Conservation (phyloP, 2,888 invertebrate species). For the Cosmia pyralina region DNA sequence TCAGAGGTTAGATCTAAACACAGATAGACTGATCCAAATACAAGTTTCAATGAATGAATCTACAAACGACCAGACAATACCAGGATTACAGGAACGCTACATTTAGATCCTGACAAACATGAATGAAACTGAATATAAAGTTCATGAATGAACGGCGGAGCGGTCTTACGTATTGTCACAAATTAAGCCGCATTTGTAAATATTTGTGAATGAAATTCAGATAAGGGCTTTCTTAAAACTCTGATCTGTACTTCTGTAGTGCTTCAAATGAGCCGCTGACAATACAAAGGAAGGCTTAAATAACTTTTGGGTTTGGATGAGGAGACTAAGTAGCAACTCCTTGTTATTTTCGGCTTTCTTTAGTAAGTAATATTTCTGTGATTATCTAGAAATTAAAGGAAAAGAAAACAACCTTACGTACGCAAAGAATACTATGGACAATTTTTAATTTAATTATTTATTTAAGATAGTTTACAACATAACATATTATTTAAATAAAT, state of each 20-base stretch:
- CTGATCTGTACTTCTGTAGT: conserved; percentile 24
- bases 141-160: conserved; percentile 64
- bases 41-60: conserved; percentile 71
- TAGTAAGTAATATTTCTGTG: conserved; percentile 17
- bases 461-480: too few relatives aligned
- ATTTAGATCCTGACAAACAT: conserved; percentile 69
- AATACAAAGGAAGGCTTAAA: conserved; percentile 65
- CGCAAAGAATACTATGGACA: conserved; percentile 15
- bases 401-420: neutral
- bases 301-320: conserved; percentile 28
- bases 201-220: conserved; percentile 82
- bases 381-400: conserved; percentile 21
- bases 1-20: conserved; percentile 45
- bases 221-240: conserved; percentile 52
- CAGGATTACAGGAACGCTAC: conserved; percentile 67
- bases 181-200: conserved; percentile 81
- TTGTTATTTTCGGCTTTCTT: conserved; percentile 44
- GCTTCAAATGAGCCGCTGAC: conserved; percentile 63
- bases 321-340: conserved; percentile 41
- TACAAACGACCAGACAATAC: conserved; percentile 66
- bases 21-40: conserved; percentile 60
- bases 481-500: too few relatives aligned
- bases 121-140: conserved; percentile 75
- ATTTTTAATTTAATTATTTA: neutral
- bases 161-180: conserved; percentile 59